Conservation (phyloP, 2,113 vertebrate species). For the Erythrolamprus reginae region DNA sequence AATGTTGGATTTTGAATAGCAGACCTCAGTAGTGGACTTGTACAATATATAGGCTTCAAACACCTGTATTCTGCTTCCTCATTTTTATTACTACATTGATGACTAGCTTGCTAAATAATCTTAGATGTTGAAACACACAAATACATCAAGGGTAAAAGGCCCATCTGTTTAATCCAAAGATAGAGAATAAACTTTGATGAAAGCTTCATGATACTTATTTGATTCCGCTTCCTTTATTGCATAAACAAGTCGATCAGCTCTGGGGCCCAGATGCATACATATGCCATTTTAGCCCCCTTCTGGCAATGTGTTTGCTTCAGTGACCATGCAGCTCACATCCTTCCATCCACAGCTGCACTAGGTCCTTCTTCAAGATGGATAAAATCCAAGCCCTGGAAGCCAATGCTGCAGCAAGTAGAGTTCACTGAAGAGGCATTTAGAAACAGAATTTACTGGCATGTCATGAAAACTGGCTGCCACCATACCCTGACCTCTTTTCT, state of each 20-base stretch:
- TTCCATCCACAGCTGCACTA: constrained; percentile 25
- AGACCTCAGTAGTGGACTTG: background rate
- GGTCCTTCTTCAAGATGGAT: constrained; percentile 16
- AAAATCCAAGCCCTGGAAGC: constrained; percentile 12
- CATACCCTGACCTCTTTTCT: constrained; percentile 25
- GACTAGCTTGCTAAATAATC: background rate
- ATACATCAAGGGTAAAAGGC: background rate
- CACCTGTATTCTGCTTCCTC: background rate
- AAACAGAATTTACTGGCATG: constrained; percentile 21
- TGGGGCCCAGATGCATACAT: constrained; percentile 3
- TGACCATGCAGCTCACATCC: constrained; percentile 14
- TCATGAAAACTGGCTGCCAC: constrained; percentile 29
- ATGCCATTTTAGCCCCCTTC: constrained; percentile 14
- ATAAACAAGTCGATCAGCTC: background rate
- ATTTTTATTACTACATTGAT: background rate
- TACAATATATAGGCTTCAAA: background rate
- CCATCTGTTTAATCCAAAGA: background rate
- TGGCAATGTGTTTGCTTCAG: constrained; percentile 27
- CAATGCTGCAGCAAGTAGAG: constrained; percentile 11
- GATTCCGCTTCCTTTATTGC: background rate
- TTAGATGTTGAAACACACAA: background rate
- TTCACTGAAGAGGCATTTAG: constrained; percentile 24
- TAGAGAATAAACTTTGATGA: background rate
- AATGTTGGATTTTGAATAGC: background rate
- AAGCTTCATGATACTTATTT: background rate